Base-by-base conservation (phyloP, 2,797 vertebrate genomes). In the Rhyacichthys aspro region DNA sequence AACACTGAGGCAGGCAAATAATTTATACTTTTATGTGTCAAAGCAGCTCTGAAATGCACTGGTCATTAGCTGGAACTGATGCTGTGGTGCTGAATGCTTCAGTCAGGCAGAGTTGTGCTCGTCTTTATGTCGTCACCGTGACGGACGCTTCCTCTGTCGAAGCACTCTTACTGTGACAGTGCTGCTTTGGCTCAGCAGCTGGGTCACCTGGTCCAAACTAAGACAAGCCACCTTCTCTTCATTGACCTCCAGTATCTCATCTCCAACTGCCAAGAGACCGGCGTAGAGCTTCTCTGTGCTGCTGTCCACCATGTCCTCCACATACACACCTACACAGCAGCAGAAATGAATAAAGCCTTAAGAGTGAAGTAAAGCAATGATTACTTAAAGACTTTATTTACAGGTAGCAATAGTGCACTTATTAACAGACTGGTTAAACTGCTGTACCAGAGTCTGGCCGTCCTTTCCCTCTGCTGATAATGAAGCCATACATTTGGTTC, bases 201-300 rank as follows among this genome's bases (percentile, higher is more conserved):
- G 55, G 0, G 67, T 88, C 63, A 97, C 82, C 18, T 90, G 86
- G 50, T 91, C 81, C 78, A 95, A 73, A 66, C 90, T 93, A 60
- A 96, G 88, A 9, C 88, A 87, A 0, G 93, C 90, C 7, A 96
- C 95, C 1, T 94, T 94, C 32, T 83, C 88, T 0, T 93, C 92
- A 0, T 95, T 94, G 45, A 96, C 92, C 82, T 98, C 95, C 37
- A 97, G 83, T 81, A 97, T 93, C 86, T 98, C 95, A 0, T 97
- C 95, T 3, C 95, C 95, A 1, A 93, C 91, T 0, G 86, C 88
- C 28, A 97, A 91, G 38, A 97, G 90, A 19, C 95, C 95, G 0
- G 94, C 86, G 1, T 94, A 96, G 64, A 96, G 85, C 82, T 96
- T 96, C 88, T 93, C 89, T 0, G 89, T 93, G 72, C 86, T 72